phyloP scores from a whole-genome alignment of 1,140 invertebrate genomes.

The Eulimnadia texana region DNA sequence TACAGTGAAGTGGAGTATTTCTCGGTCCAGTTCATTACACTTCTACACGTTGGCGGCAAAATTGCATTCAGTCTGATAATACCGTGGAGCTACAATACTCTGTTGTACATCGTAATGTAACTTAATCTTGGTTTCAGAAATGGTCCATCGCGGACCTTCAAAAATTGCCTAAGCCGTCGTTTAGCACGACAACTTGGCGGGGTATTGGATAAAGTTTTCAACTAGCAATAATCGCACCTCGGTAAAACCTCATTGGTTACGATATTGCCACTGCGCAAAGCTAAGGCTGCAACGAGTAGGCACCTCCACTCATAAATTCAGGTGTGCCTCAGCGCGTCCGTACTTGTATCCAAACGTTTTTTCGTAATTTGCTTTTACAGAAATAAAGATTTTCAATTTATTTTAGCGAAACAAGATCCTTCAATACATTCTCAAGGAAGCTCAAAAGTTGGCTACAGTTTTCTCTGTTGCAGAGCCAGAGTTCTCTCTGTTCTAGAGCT shows the following conservation, averaged over 20 bases:
- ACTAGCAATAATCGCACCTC: constrained; percentile 80
- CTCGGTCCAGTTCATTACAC: too few relatives aligned
- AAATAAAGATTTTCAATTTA: too few relatives aligned
- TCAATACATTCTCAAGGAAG: too few relatives aligned
- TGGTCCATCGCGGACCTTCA: constrained; percentile 36
- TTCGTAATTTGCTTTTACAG: not conserved
- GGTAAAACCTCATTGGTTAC: constrained; percentile 72
- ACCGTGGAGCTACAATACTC: too few relatives aligned
- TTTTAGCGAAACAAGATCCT: too few relatives aligned
- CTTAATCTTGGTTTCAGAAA: constrained; percentile 10
- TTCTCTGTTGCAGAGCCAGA: too few relatives aligned
- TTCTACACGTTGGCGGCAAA: too few relatives aligned
- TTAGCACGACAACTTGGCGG: constrained; percentile 81
- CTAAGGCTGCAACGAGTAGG: constrained; percentile 23
- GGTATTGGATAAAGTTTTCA: constrained; percentile 77
- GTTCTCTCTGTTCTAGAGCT: too few relatives aligned
- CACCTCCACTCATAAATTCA: not conserved
- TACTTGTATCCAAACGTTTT: not conserved
- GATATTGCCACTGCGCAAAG: constrained; percentile 65
- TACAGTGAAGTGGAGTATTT: too few relatives aligned
- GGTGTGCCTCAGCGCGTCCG: not conserved
- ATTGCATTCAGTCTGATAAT: too few relatives aligned
- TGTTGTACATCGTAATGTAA: too few relatives aligned
- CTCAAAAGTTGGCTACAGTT: too few relatives aligned
- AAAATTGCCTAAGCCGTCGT: constrained; percentile 81